Evolutionary conservation across 1,140 invertebrate genomes (phyloP), one percentile per base, ranked within the genome.

Genomic region (Spodoptera litura): DNA sequence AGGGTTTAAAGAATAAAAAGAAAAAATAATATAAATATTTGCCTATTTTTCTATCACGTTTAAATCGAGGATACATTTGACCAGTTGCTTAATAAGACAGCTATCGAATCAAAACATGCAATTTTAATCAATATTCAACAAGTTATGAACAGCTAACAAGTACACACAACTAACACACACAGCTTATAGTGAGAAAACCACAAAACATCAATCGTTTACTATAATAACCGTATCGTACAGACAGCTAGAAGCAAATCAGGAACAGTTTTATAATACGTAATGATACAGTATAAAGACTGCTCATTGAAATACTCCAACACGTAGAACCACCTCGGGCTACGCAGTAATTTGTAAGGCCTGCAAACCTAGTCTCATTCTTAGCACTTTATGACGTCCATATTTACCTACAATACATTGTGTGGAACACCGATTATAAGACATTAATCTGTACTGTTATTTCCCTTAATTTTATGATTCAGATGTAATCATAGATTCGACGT

Each of bases 251-350:
- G 62, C 62, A 64, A 64, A 64, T 64, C 62, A 64, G 62, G 38
- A 64, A 68, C 49, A 68, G 20, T 68, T 68, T 68, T 52, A 68
- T 68, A 68, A 52, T 68, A 53, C 49, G 27, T 68, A 68, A 68
- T 68, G 64, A 51, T 68, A 53, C 64, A 31, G 64, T 52, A 25
- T 68, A 51, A 68, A 68, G 64, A 49, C 49, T 68, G 49, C 64
- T 53, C 64, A 68, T 68, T 68, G 64, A 68, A 68, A 68, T 53
- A 68, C 20, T 52, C 11, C 10, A 51, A 68, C 64, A 52, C 49
- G 20, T 68, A 27, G 25, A 52, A 51, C 20, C 49, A 52, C 64
- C 64, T 12, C 11, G 15, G 49, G 64, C 49, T 0, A 53, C 52
- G 27, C 25, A 53, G 64, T 51, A 68, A 68, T 68, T 68, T 68